Percentiles rank a stretch among this genome's conserved stretches.
Conservation (phyloP, 1,140 invertebrate genomes). For the Apocrypta bakeri region DNA sequence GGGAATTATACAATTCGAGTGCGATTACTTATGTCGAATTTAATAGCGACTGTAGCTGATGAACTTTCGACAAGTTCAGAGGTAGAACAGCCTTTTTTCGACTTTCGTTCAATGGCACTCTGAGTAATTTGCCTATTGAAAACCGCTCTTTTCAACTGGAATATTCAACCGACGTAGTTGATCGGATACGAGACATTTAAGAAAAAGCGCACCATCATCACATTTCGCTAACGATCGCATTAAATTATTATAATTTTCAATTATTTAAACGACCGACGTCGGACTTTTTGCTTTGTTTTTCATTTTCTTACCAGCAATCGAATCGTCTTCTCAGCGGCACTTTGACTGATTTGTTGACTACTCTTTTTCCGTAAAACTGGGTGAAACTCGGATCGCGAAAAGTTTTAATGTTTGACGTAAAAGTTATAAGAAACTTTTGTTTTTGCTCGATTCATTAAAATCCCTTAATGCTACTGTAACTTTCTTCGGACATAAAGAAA, state of each 20-base stretch:
- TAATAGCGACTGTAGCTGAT: neutral
- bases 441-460: neutral
- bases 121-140: slow-evolving; percentile 4
- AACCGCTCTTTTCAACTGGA: neutral
- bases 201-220: neutral
- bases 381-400: neutral
- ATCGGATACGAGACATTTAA: neutral
- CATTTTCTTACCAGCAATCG: neutral
- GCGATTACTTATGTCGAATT: slow-evolving; percentile 1
- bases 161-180: neutral
- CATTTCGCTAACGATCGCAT: neutral
- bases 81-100: neutral
- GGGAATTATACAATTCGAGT: too few species aligned
- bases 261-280: neutral
- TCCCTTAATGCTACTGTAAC: neutral
- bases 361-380: neutral
- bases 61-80: neutral
- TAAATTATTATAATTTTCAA: neutral
- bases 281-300: neutral
- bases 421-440: neutral
- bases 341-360: neutral
- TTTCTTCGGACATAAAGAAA: neutral
- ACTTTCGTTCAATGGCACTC: neutral
- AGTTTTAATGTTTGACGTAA: neutral
- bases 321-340: neutral